phyloP scores from a whole-genome alignment of 2,797 vertebrate genomes.

The Zenarchopterus dispar region DNA sequence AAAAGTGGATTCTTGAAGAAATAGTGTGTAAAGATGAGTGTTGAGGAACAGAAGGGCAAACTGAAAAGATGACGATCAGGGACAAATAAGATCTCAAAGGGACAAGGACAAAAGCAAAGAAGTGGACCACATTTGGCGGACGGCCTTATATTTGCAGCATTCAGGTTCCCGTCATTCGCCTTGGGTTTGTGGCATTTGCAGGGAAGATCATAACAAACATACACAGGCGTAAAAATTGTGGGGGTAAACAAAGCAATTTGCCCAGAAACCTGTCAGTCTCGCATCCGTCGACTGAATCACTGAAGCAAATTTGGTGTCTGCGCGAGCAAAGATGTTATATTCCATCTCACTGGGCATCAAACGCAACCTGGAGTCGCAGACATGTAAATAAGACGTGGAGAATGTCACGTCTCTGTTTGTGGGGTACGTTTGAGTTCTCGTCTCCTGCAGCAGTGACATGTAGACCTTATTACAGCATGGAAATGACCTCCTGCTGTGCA shows the following conservation, averaged over 20 bases:
- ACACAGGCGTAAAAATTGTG: constrained; percentile 39
- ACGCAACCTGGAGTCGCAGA: constrained; percentile 42
- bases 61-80: not conserved
- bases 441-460: constrained; percentile 59
- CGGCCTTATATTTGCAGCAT: constrained; percentile 13
- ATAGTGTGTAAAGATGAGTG: constrained; percentile 8
- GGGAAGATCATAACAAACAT: constrained; percentile 43
- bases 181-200: constrained; percentile 33
- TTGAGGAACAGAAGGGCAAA: not conserved
- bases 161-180: constrained; percentile 32
- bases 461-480: constrained; percentile 72
- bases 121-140: constrained; percentile 26
- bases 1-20: constrained; percentile 21
- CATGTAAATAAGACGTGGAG: constrained; percentile 36
- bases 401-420: constrained; percentile 45
- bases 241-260: constrained; percentile 67
- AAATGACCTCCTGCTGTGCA: constrained; percentile 72
- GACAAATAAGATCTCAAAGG: not conserved
- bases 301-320: constrained; percentile 26
- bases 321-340: constrained; percentile 52
- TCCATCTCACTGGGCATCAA: constrained; percentile 68
- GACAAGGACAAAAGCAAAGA: constrained; percentile 12
- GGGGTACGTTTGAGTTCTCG: constrained; percentile 36
- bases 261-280: constrained; percentile 14
- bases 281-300: constrained; percentile 9